A percentile compares a stretch with the other conserved stretches of the same genome.
Conservation (phyloP, 2,113 vertebrate species). For the Dissostichus mawsoni region DNA sequence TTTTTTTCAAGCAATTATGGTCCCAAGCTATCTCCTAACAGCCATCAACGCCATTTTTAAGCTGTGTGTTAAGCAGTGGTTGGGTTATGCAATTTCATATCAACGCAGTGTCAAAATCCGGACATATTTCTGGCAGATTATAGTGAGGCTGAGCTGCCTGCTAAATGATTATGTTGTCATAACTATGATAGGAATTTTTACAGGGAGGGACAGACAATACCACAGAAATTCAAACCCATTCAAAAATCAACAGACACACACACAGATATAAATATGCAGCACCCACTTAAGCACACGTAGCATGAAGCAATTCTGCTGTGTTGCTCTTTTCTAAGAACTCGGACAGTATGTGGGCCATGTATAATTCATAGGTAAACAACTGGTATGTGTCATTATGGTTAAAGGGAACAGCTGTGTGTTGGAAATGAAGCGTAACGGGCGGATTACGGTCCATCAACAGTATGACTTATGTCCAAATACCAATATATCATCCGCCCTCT, state of each 20-base stretch:
- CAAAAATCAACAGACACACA: constrained; percentile 24
- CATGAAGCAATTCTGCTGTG: constrained; percentile 55
- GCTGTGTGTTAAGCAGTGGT: neutral
- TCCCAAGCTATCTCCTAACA: neutral
- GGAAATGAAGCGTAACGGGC: neutral
- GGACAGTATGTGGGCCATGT: constrained; percentile 45
- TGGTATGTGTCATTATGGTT: constrained; percentile 60
- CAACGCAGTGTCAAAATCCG: constrained; percentile 28
- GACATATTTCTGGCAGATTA: constrained; percentile 54
- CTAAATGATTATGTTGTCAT: constrained; percentile 50
- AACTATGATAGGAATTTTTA: constrained; percentile 54
- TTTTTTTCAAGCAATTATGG: neutral
- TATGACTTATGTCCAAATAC: constrained; percentile 14
- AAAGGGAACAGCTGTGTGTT: constrained; percentile 49
- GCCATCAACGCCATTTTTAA: neutral
- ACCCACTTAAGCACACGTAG: constrained; percentile 30
- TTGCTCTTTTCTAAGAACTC: constrained; percentile 50
- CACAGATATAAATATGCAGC: constrained; percentile 27
- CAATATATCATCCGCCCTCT: constrained; percentile 7
- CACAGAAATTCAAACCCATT: constrained; percentile 56
- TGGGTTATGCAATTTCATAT: constrained; percentile 50
- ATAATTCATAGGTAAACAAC: constrained; percentile 74
- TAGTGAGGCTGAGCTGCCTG: constrained; percentile 35
- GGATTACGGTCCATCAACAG: constrained; percentile 21
- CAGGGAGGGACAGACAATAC: constrained; percentile 36